Evolutionary conservation across 2,797 vertebrate genomes (phyloP).

Genomic region (Syngnathus rostellatus): DNA sequence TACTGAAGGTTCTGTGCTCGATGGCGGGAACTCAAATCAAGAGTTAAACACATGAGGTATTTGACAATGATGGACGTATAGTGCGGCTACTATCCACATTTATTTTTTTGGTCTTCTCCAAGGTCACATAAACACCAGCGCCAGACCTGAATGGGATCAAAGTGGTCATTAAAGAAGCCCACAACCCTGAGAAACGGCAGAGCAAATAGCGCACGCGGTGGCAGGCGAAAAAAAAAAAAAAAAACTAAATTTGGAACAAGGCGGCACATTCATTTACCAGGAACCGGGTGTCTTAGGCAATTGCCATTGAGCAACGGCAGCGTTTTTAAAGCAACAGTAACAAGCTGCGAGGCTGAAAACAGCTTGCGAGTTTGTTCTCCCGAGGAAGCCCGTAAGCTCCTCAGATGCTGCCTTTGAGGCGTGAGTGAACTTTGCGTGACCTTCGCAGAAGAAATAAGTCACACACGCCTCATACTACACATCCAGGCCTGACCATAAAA

Average conservation of each 20-base stretch:
- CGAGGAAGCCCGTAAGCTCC: conserved; percentile 2
- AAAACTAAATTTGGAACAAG: conserved; percentile 72
- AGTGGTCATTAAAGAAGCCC: conserved; percentile 71
- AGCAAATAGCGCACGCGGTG: conserved; percentile 59
- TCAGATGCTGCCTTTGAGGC: not conserved
- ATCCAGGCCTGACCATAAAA: not conserved
- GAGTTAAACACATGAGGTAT: not conserved
- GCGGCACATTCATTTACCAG: conserved; percentile 65
- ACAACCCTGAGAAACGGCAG: conserved; percentile 69
- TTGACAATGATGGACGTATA: not conserved
- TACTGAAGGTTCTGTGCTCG: not conserved
- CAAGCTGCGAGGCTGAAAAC: conserved; percentile 18
- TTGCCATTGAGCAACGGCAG: conserved; percentile 63
- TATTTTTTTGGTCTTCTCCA: conserved; percentile 22
- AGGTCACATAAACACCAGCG: conserved; percentile 64
- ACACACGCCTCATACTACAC: not conserved
- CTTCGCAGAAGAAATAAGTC: not conserved
- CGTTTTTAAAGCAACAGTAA: conserved; percentile 46
- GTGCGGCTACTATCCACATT: not conserved
- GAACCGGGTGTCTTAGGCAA: conserved; percentile 69
- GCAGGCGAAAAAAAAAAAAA: conserved; percentile 36
- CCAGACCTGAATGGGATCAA: conserved; percentile 73
- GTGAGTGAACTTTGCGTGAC: conserved; percentile 8
- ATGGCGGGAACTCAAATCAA: not conserved
- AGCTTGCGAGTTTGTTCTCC: conserved; percentile 9